A percentile compares a stretch with the other conserved stretches of the same genome.
phyloP scores from a whole-genome alignment of 2,113 vertebrate genomes.

The Crotalus horridus region DNA sequence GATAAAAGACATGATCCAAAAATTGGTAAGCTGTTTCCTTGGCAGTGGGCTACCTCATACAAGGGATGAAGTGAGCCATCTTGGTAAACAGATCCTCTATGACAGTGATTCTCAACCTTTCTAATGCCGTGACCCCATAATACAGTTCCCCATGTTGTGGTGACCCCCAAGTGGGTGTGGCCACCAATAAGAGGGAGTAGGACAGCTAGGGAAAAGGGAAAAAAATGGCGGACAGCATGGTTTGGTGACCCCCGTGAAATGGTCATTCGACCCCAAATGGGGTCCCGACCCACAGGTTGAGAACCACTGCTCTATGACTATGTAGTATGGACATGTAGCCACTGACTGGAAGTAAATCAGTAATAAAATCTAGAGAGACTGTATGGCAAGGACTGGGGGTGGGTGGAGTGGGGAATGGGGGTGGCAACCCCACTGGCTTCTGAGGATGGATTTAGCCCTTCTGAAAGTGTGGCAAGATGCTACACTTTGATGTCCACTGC shows the following conservation, averaged over 20 bases:
- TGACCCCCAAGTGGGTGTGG: no score
- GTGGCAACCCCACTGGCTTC: background rate
- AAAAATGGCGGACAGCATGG: no score
- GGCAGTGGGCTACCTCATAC: background rate
- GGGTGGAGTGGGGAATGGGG: background rate
- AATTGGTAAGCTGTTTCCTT: background rate
- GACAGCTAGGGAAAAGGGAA: no score
- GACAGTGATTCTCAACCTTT: no score
- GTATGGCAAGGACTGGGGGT: background rate
- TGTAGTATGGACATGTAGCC: background rate
- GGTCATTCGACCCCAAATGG: no score
- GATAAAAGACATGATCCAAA: background rate
- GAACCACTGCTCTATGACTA: no score
- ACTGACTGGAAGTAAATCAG: background rate
- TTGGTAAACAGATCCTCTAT: background rate
- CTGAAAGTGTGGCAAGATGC: background rate
- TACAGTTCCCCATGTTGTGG: no score
- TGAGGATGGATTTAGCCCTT: background rate
- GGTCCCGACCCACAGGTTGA: no score
- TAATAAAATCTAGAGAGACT: background rate
- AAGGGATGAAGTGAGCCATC: background rate
- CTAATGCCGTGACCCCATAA: no score
- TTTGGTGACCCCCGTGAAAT: no score
- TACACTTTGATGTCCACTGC: background rate
- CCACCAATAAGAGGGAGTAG: no score